A percentile compares a stretch with the other conserved stretches of the same genome.
phyloP scores from a whole-genome alignment of 2,888 invertebrate genomes.

The Lacanobia wlatinum region DNA sequence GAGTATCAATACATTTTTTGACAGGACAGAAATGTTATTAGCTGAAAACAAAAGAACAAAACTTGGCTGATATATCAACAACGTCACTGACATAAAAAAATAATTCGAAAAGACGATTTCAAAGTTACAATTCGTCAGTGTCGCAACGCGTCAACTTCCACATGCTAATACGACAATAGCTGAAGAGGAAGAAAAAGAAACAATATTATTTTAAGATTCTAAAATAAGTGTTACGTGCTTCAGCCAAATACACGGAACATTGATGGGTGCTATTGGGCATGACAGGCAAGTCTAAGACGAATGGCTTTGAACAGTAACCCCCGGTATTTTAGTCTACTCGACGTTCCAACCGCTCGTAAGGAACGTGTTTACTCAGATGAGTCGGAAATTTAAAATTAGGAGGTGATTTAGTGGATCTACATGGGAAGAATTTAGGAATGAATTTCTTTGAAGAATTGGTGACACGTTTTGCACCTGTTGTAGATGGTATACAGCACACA shows the following conservation, averaged over 20 bases:
- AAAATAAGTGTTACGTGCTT: slow-evolving; percentile 85
- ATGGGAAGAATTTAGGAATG: slow-evolving; percentile 38
- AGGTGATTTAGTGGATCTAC: slow-evolving; percentile 73
- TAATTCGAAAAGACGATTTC: slow-evolving; percentile 36
- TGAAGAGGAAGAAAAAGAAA: slow-evolving; percentile 60
- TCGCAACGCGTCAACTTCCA: slow-evolving; percentile 63
- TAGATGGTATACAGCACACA: neutral
- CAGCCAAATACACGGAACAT: slow-evolving; percentile 88
- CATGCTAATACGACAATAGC: slow-evolving; percentile 64
- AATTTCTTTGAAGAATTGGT: slow-evolving; percentile 32
- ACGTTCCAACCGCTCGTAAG: slow-evolving; percentile 75
- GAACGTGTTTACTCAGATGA: slow-evolving; percentile 88
- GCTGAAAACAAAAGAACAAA: slow-evolving; percentile 23
- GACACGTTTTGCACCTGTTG: slow-evolving; percentile 16
- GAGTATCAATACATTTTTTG: neutral
- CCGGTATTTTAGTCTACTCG: slow-evolving; percentile 83
- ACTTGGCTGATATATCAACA: slow-evolving; percentile 2
- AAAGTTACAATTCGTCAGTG: slow-evolving; percentile 65
- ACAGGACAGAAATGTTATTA: slow-evolving; percentile 1
- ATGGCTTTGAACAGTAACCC: slow-evolving; percentile 78
- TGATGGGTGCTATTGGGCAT: slow-evolving; percentile 88
- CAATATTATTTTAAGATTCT: slow-evolving; percentile 79
- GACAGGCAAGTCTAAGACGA: slow-evolving; percentile 81
- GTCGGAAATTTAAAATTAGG: slow-evolving; percentile 85
- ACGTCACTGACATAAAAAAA: slow-evolving; percentile 35